These are phyloP conservation scores for Notarius quadriscutis DNA, from an alignment of 2,113 vertebrate genomes.

Conservation along the genomic window DNA sequence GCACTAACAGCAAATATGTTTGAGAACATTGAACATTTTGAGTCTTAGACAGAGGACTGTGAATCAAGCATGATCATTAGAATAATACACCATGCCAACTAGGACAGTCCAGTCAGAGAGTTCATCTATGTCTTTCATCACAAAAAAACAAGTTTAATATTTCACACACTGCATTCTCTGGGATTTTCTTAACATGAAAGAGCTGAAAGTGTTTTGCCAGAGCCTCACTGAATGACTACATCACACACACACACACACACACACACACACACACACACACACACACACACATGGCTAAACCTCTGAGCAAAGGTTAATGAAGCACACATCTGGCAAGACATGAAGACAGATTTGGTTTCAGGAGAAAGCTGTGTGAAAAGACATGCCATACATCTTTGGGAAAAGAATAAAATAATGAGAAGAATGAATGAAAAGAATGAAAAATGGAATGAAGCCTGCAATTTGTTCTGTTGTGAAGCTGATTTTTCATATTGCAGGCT, in stretches of 20 bases:
- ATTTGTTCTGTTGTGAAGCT: not conserved
- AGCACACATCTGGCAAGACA: not conserved
- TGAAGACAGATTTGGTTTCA: not conserved
- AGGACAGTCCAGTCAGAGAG: not conserved
- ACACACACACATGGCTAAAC: not conserved
- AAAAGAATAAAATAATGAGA: not conserved
- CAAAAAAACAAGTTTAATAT: not conserved
- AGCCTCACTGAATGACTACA: not conserved
- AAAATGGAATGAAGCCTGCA: not conserved
- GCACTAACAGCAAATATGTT: not conserved
- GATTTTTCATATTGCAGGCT: not conserved
- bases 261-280: not conserved
- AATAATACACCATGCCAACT: not conserved
- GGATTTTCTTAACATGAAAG: not conserved
- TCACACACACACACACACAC: not conserved
- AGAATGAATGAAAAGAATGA: not conserved
- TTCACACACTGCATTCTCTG: not conserved
- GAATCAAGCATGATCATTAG: not conserved
- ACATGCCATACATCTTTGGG: not conserved
- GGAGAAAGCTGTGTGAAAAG: not conserved
- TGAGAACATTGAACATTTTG: not conserved
- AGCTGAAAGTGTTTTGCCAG: not conserved
- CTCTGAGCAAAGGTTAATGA: constrained; percentile 1
- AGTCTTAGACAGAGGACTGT: not conserved
- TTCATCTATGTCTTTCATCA: not conserved